A percentile compares a stretch with the other conserved stretches of the same genome.
phyloP scores from a whole-genome alignment of 2,888 invertebrate species.

The Lepidonotus clava region DNA sequence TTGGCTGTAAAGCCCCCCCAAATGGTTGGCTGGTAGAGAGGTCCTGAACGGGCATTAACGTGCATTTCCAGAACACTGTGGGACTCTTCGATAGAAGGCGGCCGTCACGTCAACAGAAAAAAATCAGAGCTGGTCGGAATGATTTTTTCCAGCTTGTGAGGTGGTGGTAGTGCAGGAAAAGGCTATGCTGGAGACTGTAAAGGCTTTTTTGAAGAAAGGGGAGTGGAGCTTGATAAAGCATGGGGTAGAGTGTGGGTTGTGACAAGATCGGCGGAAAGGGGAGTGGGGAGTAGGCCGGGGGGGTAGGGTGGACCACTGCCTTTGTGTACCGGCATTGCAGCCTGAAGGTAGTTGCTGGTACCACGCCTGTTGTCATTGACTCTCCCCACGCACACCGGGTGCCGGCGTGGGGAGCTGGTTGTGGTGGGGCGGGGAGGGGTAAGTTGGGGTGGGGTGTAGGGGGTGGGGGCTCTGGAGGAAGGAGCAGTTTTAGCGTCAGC shows the following conservation, averaged over 20 bases:
- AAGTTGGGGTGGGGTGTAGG: background rate
- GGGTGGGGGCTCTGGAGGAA: background rate
- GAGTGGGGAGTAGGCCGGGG: background rate
- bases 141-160: background rate
- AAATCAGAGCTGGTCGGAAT: background rate
- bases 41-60: constrained; percentile 5
- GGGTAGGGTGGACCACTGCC: background rate
- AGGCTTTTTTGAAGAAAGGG: background rate
- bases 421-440: no score
- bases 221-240: no score
- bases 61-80: background rate
- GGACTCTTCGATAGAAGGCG: background rate
- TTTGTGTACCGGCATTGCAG: no score
- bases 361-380: no score
- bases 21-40: background rate
- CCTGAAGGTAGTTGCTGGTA: no score
- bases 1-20: background rate
- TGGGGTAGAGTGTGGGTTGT: background rate
- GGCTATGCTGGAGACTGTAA: background rate
- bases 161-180: background rate
- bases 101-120: background rate
- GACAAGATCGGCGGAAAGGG: background rate
- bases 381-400: no score
- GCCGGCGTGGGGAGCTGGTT: background rate
- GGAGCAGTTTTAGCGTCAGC: background rate